These are phyloP conservation scores for Julus scandinavius DNA, from an alignment of 2,888 invertebrate genomes.

Conservation along the genomic window DNA sequence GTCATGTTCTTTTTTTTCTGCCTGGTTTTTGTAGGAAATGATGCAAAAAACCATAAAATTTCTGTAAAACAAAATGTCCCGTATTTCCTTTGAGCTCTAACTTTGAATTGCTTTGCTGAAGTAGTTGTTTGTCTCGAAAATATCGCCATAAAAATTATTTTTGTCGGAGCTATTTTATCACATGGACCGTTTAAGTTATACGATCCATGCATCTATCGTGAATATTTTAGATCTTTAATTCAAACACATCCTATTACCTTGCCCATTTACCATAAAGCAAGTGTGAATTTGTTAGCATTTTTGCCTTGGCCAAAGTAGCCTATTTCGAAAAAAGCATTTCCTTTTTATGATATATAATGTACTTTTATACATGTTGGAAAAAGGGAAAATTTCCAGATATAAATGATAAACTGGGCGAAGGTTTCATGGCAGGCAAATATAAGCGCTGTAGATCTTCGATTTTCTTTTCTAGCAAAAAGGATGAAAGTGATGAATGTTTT, in stretches of 20 bases:
- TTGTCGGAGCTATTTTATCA: neutral
- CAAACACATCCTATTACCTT: neutral
- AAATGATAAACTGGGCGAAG: conserved; percentile 41
- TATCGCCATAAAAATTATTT: neutral
- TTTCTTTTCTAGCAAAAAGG: neutral
- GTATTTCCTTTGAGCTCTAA: neutral
- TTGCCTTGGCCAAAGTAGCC: neutral
- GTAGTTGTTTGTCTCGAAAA: neutral
- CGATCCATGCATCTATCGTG: neutral
- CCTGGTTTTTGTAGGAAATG: neutral
- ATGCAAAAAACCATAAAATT: neutral
- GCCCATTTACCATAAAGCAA: neutral
- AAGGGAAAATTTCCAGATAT: neutral
- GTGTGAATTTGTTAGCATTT: conserved; percentile 5
- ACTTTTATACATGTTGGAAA: neutral
- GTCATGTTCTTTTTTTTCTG: neutral
- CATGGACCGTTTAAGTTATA: neutral
- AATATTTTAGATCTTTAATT: neutral
- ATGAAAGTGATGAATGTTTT: conserved; percentile 46
- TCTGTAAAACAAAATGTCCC: neutral
- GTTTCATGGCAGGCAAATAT: neutral
- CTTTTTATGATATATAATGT: conserved; percentile 31
- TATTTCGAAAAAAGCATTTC: conserved; percentile 19
- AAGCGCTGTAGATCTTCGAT: neutral
- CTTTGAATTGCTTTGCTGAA: neutral